A percentile compares a stretch with the other conserved stretches of the same genome.
These are phyloP conservation scores for Rhingia rostrata DNA, from an alignment of 2,888 invertebrate species.

Conservation along the genomic window DNA sequence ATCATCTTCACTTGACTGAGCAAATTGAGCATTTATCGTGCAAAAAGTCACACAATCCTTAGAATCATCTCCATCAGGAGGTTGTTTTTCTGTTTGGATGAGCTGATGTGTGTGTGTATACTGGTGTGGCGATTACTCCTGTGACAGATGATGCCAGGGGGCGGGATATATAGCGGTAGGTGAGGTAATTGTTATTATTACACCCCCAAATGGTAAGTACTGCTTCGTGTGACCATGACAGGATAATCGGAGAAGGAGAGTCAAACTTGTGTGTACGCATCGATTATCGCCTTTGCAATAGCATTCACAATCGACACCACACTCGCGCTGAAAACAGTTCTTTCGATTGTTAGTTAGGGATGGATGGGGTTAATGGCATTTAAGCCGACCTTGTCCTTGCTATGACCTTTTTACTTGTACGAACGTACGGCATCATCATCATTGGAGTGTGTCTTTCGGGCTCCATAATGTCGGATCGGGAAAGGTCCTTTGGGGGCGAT, in stretches of 20 bases:
- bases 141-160: background rate
- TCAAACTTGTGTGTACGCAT: conserved; percentile 41
- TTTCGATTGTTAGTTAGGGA: conserved; percentile 7
- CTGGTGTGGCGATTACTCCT: conserved; percentile 6
- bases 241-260: conserved; percentile 38
- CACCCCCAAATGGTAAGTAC: conserved; percentile 33
- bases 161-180: background rate
- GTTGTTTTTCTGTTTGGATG: background rate
- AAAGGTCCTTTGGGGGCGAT: background rate
- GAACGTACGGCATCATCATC: background rate
- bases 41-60: conserved; percentile 25
- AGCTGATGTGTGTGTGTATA: too few species aligned
- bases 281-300: conserved; percentile 30
- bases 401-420: conserved; percentile 38
- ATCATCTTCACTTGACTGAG: conserved; percentile 45
- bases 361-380: conserved; percentile 7
- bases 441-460: conserved; percentile 17
- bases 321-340: conserved; percentile 1
- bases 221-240: conserved; percentile 43
- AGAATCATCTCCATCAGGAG: conserved; percentile 7
- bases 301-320: conserved; percentile 1
- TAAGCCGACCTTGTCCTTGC: conserved; percentile 57
- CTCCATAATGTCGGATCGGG: conserved; percentile 9
- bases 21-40: conserved; percentile 57
- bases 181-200: conserved; percentile 57